These are phyloP conservation scores for Cyclopterus lumpus DNA, from an alignment of 2,797 vertebrate species.

Conservation along the genomic window DNA sequence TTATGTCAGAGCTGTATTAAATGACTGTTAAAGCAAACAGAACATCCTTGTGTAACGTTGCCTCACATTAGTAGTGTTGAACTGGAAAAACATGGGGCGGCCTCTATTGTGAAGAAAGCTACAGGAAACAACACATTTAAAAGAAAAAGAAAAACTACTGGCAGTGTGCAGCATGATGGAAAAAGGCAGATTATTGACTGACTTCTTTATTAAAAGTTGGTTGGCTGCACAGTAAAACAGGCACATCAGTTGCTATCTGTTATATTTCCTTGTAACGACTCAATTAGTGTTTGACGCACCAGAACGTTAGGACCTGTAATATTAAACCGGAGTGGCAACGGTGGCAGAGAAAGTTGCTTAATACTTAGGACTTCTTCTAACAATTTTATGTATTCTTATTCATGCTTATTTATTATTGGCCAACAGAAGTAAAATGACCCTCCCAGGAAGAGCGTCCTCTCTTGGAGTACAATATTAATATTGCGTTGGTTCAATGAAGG, in stretches of 20 bases:
- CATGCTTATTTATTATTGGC: not conserved
- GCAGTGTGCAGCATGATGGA: not conserved
- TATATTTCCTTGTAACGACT: not conserved
- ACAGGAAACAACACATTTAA: slow-evolving; percentile 6
- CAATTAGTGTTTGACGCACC: not conserved
- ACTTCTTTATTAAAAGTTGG: not conserved
- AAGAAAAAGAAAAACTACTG: not conserved
- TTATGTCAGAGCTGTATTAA: not conserved
- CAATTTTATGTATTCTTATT: too few relatives aligned
- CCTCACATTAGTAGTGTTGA: not conserved
- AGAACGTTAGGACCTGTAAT: not conserved
- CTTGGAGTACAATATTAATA: too few relatives aligned
- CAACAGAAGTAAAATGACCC: too few relatives aligned
- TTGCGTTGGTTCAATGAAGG: too few relatives aligned
- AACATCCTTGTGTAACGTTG: not conserved
- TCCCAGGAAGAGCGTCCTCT: too few relatives aligned
- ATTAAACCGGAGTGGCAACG: not conserved
- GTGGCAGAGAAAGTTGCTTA: too few relatives aligned
- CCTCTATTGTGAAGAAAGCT: not conserved
- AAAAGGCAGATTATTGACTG: not conserved
- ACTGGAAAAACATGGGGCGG: not conserved
- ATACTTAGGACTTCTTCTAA: too few relatives aligned
- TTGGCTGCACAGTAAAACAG: not conserved
- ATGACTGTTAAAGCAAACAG: slow-evolving; percentile 5
- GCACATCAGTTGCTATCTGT: not conserved